Conservation (phyloP, 2,888 invertebrate genomes). For the Lordiphosa fenestrarum region DNA sequence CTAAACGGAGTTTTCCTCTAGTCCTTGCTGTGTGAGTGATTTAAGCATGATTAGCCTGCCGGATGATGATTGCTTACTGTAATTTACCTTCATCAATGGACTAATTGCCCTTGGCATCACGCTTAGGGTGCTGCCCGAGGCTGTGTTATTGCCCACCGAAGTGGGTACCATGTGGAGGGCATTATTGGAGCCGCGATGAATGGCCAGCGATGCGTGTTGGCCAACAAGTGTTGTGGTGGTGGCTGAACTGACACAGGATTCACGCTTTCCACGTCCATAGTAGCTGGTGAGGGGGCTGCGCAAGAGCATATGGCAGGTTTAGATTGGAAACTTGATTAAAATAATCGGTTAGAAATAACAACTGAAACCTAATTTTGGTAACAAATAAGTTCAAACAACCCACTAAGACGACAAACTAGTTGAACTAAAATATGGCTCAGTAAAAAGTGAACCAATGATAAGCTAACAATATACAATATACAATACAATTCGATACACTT, state of each 20-base stretch:
- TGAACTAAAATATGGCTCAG: too few species aligned
- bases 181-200: constrained; percentile 79
- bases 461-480: too few species aligned
- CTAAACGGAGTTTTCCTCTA: constrained; percentile 79
- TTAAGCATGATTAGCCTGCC: constrained; percentile 10
- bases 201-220: constrained; percentile 72
- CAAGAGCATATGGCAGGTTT: background rate
- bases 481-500: too few species aligned
- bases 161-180: constrained; percentile 77
- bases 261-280: constrained; percentile 84
- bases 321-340: too few species aligned
- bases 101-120: constrained; percentile 78
- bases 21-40: constrained; percentile 69
- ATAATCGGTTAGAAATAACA: too few species aligned
- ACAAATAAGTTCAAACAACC: too few species aligned
- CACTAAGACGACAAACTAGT: too few species aligned
- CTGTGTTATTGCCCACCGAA: constrained; percentile 46
- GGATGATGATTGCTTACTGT: background rate
- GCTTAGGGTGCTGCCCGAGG: constrained; percentile 63
- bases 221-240: constrained; percentile 89
- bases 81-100: constrained; percentile 79
- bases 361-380: too few species aligned
- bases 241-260: constrained; percentile 89
- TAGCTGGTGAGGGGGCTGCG: constrained; percentile 84
- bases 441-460: too few species aligned